Evolutionary conservation across 1,140 invertebrate genomes (phyloP).

Genomic region (Lanistes nyassanus): DNA sequence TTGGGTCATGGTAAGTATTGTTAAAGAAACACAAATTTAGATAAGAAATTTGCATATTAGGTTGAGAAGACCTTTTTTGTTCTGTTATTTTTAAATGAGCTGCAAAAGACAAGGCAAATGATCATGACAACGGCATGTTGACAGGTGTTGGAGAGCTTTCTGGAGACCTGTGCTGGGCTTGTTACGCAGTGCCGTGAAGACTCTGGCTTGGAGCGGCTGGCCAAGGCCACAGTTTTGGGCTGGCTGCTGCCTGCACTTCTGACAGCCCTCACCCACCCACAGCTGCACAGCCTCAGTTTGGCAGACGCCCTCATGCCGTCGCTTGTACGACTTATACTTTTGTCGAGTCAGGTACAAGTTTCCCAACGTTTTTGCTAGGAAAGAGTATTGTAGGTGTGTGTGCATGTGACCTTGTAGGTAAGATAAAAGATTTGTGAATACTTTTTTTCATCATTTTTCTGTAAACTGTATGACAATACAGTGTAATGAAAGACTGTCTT

Average conservation of each 20-base stretch:
- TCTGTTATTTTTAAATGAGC: too few species aligned
- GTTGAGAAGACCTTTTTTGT: too few species aligned
- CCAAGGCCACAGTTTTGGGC: constrained; percentile 64
- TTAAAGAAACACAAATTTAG: too few species aligned
- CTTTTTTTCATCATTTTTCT: not conserved
- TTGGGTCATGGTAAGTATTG: too few species aligned
- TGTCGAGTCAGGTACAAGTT: constrained; percentile 59
- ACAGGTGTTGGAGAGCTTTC: constrained; percentile 60
- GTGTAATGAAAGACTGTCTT: too few species aligned
- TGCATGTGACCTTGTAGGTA: not conserved
- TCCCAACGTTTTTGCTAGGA: not conserved
- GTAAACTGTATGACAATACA: too few species aligned
- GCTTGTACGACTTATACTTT: constrained; percentile 58
- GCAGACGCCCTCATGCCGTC: constrained; percentile 62
- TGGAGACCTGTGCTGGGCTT: constrained; percentile 55
- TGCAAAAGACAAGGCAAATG: too few species aligned
- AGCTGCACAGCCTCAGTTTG: constrained; percentile 54
- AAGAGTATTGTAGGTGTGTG: not conserved
- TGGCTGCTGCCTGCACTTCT: constrained; percentile 62
- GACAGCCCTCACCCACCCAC: constrained; percentile 60
- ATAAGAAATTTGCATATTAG: too few species aligned
- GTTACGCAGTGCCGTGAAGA: constrained; percentile 46
- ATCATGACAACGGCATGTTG: too few species aligned
- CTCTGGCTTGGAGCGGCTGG: constrained; percentile 55
- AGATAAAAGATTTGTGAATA: not conserved